Base-by-base conservation (phyloP, 2,888 invertebrate genomes). In the Timema cristinae region DNA sequence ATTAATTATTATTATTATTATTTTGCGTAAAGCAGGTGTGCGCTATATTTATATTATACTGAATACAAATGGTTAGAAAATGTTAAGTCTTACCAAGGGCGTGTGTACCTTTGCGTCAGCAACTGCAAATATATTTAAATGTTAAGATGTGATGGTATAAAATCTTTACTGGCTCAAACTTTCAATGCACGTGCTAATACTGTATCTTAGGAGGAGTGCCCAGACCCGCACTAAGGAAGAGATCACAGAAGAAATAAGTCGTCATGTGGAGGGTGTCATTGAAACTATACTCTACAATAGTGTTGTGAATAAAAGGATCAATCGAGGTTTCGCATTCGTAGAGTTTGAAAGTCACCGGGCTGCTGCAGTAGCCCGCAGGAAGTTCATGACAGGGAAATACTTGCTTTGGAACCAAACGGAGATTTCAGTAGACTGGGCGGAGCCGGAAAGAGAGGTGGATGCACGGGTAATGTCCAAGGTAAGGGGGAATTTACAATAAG, bases 371-470 rank as follows among this genome's bases (percentile, higher is more conserved):
- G 91, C 91, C 0, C 83, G 91, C 10, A 82, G 91, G 10, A 85
- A 86, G 68, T 83, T 92, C 11, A 85, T 88, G 49, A 89, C 89
- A 0, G 89, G 88, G 0, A 79, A 78, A 54, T 15, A 56, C 7
- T 9, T 49, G 54, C 82, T 92, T 52, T 91, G 91, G 90, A 85
- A 89, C 77, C 32, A 32, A 32, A 84, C 86, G 47, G 87, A 89
- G 59, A 85, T 94, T 63, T 87, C 87, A 73, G 91, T 94, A 0
- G 94, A 95, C 80, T 95, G 95, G 95, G 94, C 95, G 0, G 91
- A 92, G 79, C 93, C 94, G 0, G 90, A 93, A 79, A 90, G 87
- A 51, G 87, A 91, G 63, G 86, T 93, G 0, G 90, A 91, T 77
- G 90, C 90, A 32, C 88, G 85, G 10, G 84, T 89, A 51, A 92